These are phyloP conservation scores for Echinops telfairi DNA, from an alignment of 2,113 vertebrate species.

Conservation along the genomic window DNA sequence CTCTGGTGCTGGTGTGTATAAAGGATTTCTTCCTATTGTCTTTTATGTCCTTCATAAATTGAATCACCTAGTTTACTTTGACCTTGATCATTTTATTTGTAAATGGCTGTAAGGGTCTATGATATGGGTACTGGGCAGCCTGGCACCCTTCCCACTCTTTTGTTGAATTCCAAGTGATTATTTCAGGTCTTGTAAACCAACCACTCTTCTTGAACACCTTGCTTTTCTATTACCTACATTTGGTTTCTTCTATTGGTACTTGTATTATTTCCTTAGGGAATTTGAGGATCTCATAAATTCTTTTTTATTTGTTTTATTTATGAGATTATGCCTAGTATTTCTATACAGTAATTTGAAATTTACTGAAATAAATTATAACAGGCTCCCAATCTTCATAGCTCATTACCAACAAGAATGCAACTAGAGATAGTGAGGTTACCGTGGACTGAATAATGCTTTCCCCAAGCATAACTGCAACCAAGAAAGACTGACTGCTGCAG, in stretches of 20 bases:
- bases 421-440: not conserved
- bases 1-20: not conserved
- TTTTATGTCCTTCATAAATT: constrained; percentile 40
- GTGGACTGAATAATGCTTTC: constrained; percentile 46
- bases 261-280: constrained; percentile 76
- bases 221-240: constrained; percentile 59
- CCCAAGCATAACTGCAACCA: constrained; percentile 48
- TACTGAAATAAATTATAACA: constrained; percentile 63
- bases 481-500: not conserved
- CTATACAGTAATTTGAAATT: constrained; percentile 66
- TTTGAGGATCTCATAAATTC: constrained; percentile 71
- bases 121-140: not conserved
- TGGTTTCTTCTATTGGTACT: constrained; percentile 65
- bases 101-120: constrained; percentile 33
- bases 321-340: constrained; percentile 70
- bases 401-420: constrained; percentile 56
- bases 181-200: constrained; percentile 68
- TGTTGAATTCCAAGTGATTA: constrained; percentile 50
- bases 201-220: constrained; percentile 58
- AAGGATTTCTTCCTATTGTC: constrained; percentile 20
- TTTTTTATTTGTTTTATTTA: constrained; percentile 75
- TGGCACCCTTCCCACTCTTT: not conserved
- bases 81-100: constrained; percentile 43
- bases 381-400: constrained; percentile 60
- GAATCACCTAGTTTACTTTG: constrained; percentile 53